Conservation (phyloP, 2,888 invertebrate genomes). For the Hanleya hanleyi region DNA sequence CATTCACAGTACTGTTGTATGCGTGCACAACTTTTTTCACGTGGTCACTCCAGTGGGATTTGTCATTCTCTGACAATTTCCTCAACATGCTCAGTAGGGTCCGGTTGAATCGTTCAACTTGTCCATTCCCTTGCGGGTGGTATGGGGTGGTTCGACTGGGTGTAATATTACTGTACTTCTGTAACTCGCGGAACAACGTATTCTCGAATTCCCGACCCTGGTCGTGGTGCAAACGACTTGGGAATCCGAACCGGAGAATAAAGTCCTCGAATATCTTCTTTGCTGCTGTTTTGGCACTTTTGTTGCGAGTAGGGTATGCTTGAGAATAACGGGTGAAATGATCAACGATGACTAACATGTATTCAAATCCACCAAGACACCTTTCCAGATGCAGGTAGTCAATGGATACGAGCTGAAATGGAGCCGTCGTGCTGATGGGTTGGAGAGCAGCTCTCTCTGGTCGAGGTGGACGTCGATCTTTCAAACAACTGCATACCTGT, state of each 20-base stretch:
- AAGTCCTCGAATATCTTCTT: constrained; percentile 6
- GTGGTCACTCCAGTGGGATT: neutral
- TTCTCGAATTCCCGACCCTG: constrained; percentile 15
- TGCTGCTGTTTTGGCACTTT: constrained; percentile 11
- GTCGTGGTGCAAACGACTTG: neutral
- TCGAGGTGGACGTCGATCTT: neutral
- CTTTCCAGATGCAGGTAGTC: constrained; percentile 16
- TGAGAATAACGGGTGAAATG: constrained; percentile 18
- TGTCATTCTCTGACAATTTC: neutral
- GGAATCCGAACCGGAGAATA: constrained; percentile 9
- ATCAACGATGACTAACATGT: constrained; percentile 16
- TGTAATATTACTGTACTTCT: neutral
- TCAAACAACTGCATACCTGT: neutral
- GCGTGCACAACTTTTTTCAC: neutral
- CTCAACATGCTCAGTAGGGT: neutral
- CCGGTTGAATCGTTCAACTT: neutral
- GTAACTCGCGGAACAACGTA: neutral
- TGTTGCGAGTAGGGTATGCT: constrained; percentile 15
- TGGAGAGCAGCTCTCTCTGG: neutral
- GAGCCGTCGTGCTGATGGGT: constrained; percentile 6
- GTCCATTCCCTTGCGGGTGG: constrained; percentile 1
- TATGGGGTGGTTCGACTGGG: neutral
- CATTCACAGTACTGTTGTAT: neutral
- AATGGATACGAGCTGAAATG: constrained; percentile 17
- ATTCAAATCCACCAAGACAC: constrained; percentile 17